Evolutionary conservation across 1,140 invertebrate species (phyloP).

Genomic region (Hyphantria cunea): DNA sequence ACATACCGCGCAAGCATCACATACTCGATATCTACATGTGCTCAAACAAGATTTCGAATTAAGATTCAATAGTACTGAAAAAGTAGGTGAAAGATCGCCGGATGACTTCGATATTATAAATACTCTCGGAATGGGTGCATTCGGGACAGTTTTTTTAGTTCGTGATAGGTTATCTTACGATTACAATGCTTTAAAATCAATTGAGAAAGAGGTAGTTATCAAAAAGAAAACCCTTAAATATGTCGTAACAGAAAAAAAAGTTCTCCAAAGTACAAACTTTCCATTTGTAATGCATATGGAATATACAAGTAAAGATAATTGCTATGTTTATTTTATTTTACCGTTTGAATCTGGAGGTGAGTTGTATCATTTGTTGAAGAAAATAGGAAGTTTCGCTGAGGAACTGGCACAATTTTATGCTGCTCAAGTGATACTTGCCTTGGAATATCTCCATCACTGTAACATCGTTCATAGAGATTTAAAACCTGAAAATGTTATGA

Average conservation of each 20-base stretch:
- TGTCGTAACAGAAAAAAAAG: slow-evolving; percentile 91
- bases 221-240: slow-evolving; percentile 92
- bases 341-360: slow-evolving; percentile 92
- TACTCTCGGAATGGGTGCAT: slow-evolving; percentile 92
- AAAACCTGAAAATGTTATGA: slow-evolving; percentile 98
- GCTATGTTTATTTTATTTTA: slow-evolving; percentile 90
- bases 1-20: slow-evolving; percentile 47
- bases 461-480: slow-evolving; percentile 95
- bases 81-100: slow-evolving; percentile 39
- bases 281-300: slow-evolving; percentile 91
- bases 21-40: slow-evolving; percentile 56
- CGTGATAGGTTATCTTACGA: slow-evolving; percentile 84
- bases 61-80: slow-evolving; percentile 24
- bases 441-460: slow-evolving; percentile 97
- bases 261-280: slow-evolving; percentile 90
- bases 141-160: slow-evolving; percentile 94
- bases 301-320: slow-evolving; percentile 92
- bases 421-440: slow-evolving; percentile 93
- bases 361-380: slow-evolving; percentile 89
- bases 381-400: slow-evolving; percentile 88
- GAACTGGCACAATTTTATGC: slow-evolving; percentile 93
- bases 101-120: slow-evolving; percentile 65
- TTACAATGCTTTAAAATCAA: slow-evolving; percentile 94
- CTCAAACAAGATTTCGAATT: slow-evolving; percentile 61
- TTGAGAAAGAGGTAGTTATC: slow-evolving; percentile 92